Percentiles rank a stretch among this genome's conserved stretches.
Conservation (phyloP, 2,113 vertebrate genomes). For the Vimba vimba region DNA sequence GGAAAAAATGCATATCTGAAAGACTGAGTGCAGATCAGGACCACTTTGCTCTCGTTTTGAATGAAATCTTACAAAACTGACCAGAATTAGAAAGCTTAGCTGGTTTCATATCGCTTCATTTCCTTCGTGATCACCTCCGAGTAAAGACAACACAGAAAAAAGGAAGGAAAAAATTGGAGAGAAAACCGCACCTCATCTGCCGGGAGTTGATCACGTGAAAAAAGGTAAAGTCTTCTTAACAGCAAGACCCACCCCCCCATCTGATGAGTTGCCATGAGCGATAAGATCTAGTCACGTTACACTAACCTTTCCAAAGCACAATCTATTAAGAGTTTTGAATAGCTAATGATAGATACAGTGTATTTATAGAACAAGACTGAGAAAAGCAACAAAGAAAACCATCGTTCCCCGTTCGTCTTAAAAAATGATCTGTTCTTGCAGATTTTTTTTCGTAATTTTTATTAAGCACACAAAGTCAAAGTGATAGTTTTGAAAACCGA, state of each 20-base stretch:
- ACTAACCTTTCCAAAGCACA: constrained; percentile 91
- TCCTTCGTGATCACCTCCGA: constrained; percentile 51
- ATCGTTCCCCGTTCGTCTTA: constrained; percentile 73
- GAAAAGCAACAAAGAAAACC: constrained; percentile 49
- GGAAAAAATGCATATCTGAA: constrained; percentile 32
- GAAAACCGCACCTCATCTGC: constrained; percentile 87
- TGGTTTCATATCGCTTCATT: constrained; percentile 60
- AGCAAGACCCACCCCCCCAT: constrained; percentile 79
- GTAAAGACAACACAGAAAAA: constrained; percentile 61
- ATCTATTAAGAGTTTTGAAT: constrained; percentile 87
- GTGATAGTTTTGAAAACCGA: constrained; percentile 86
- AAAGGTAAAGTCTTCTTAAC: constrained; percentile 81
- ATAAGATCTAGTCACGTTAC: constrained; percentile 87
- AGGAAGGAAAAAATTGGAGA: constrained; percentile 39
- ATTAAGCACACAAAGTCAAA: constrained; percentile 86
- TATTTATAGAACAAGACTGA: constrained; percentile 81
- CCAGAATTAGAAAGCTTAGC: constrained; percentile 61
- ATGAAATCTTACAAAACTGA: constrained; percentile 34
- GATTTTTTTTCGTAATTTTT: constrained; percentile 78
- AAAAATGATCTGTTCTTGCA: constrained; percentile 57
- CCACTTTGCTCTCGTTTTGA: constrained; percentile 39
- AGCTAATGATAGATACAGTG: constrained; percentile 93
- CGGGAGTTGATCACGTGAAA: constrained; percentile 81
- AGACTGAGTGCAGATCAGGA: constrained; percentile 34
- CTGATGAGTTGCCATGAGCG: constrained; percentile 85